phyloP scores from a whole-genome alignment of 2,888 invertebrate genomes.

The Cataglyphis livida region DNA sequence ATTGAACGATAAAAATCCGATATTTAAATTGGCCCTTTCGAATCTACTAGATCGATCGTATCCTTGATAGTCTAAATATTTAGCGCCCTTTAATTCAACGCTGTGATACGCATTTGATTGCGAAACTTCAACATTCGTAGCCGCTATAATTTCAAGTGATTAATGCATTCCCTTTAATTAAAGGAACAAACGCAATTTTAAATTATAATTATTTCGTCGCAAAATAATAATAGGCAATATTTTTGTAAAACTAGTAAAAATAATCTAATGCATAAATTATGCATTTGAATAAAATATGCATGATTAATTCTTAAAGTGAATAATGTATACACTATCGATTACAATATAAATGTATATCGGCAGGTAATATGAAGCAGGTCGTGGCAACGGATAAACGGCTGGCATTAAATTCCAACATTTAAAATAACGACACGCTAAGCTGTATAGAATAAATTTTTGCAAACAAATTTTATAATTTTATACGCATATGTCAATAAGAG shows the following conservation, averaged over 20 bases:
- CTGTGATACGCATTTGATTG: neutral
- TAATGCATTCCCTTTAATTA: neutral
- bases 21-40: constrained; percentile 11
- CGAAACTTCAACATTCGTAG: neutral
- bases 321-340: constrained; percentile 10
- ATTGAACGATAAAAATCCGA: constrained; percentile 44
- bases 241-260: neutral
- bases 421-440: neutral
- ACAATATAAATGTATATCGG: constrained; percentile 5
- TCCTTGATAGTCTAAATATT: constrained; percentile 38
- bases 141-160: neutral
- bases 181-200: neutral
- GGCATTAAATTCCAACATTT: neutral
- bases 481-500: neutral
- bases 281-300: neutral
- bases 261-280: constrained; percentile 22
- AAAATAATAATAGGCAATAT: neutral
- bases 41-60: constrained; percentile 1
- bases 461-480: neutral
- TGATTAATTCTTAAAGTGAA: constrained; percentile 1
- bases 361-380: constrained; percentile 2
- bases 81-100: neutral
- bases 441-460: neutral
- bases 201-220: neutral
- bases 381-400: neutral